phyloP scores from a whole-genome alignment of 2,888 invertebrate genomes.

The Alloplasta piceator region DNA sequence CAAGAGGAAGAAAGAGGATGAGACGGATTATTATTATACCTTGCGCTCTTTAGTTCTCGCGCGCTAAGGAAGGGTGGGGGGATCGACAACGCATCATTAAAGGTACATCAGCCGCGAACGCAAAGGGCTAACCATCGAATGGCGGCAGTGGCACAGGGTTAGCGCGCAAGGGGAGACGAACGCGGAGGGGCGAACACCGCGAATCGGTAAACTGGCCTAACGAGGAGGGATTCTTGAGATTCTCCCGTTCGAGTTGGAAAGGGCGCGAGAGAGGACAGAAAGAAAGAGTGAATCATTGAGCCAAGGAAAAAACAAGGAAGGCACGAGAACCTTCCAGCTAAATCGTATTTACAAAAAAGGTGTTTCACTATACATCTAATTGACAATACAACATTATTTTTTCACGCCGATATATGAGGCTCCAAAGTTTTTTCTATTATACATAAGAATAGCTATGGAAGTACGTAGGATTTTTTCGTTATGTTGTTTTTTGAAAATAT shows the following conservation, averaged over 20 bases:
- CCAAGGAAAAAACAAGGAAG: background rate
- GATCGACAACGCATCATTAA: slow-evolving; percentile 66
- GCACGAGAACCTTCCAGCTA: no score
- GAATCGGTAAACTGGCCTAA: slow-evolving; percentile 68
- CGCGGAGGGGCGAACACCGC: slow-evolving; percentile 8
- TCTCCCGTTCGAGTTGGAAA: slow-evolving; percentile 62
- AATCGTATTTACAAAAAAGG: no score
- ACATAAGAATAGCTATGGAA: no score
- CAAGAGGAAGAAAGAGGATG: slow-evolving; percentile 48
- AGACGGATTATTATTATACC: slow-evolving; percentile 9
- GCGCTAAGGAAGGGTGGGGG: slow-evolving; percentile 13
- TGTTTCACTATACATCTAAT: no score
- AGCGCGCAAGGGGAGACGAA: background rate
- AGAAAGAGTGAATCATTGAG: slow-evolving; percentile 25
- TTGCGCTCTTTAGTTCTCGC: slow-evolving; percentile 42
- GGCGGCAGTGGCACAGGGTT: slow-evolving; percentile 1
- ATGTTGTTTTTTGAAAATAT: no score
- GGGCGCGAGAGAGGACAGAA: slow-evolving; percentile 37
- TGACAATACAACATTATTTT: no score
- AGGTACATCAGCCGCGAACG: slow-evolving; percentile 64
- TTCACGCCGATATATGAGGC: no score
- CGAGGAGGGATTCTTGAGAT: slow-evolving; percentile 76
- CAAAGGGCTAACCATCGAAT: slow-evolving; percentile 39
- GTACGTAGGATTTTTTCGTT: no score
- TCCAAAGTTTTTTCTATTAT: no score